phyloP scores from a whole-genome alignment of 2,113 vertebrate species.

The Acrocephalus kingi region DNA sequence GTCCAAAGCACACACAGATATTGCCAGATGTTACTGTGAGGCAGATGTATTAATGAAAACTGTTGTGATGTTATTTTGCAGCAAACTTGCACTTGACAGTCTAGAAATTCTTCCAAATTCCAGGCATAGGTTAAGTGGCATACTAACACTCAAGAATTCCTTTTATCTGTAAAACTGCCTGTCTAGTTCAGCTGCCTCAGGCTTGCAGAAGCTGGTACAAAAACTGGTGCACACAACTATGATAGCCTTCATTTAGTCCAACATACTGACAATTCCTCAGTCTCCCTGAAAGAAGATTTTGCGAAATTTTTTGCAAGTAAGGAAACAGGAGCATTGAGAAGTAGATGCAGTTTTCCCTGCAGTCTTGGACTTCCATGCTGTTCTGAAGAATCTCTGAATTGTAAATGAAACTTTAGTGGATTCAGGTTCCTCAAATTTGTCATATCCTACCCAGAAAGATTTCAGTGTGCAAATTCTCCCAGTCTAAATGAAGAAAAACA shows the following conservation, averaged over 20 bases:
- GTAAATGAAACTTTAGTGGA: not conserved
- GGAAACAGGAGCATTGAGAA: not conserved
- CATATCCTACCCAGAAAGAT: not conserved
- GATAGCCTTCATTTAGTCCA: not conserved
- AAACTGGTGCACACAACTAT: not conserved
- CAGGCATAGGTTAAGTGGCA: not conserved
- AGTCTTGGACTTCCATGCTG: not conserved
- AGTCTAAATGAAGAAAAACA: not conserved
- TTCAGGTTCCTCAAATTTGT: not conserved
- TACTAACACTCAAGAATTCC: not conserved
- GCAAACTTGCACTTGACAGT: not conserved
- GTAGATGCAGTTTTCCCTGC: not conserved
- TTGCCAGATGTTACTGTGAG: not conserved
- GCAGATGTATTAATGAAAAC: not conserved
- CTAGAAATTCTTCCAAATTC: not conserved
- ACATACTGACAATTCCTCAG: not conserved
- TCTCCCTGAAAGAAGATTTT: not conserved
- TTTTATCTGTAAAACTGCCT: not conserved
- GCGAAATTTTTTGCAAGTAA: not conserved
- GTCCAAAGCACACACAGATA: not conserved
- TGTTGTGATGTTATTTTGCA: not conserved
- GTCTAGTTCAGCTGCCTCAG: not conserved
- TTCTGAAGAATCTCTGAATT: not conserved
- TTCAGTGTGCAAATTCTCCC: not conserved
- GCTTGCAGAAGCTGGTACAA: not conserved